A percentile compares a stretch with the other conserved stretches of the same genome.
Conservation (phyloP, 2,113 vertebrate genomes). For the Pygoscelis adeliae region DNA sequence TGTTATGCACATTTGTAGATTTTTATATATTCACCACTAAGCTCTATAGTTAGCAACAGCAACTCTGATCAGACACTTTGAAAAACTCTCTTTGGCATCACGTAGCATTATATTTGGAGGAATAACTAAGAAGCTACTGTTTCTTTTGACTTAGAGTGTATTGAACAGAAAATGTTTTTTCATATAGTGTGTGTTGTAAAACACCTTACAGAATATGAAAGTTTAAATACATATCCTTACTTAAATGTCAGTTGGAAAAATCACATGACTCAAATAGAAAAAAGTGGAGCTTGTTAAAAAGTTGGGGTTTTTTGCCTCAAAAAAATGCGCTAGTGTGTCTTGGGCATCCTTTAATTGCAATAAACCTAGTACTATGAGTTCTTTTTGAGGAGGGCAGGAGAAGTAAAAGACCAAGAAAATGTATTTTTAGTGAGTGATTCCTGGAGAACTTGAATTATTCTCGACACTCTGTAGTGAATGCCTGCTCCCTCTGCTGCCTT, state of each 20-base stretch:
- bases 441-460: background rate
- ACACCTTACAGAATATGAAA: background rate
- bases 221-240: background rate
- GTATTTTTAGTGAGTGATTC: background rate
- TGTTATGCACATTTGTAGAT: background rate
- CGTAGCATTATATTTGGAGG: background rate
- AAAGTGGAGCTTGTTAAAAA: background rate
- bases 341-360: background rate
- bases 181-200: background rate
- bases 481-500: background rate
- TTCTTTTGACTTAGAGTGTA: background rate
- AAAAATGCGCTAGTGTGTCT: background rate
- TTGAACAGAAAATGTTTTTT: background rate
- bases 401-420: background rate
- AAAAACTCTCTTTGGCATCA: background rate
- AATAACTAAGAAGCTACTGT: background rate
- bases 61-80: background rate
- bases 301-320: fast-evolving
- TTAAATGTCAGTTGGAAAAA: background rate
- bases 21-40: background rate
- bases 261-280: background rate
- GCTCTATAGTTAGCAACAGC: background rate
- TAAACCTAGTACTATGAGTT: background rate
- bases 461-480: fast-evolving
- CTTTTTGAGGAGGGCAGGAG: background rate